Evolutionary conservation across 2,888 invertebrate species (phyloP), one percentile per base, ranked within the genome.

Genomic region (Zygothrica quintamaculata): DNA sequence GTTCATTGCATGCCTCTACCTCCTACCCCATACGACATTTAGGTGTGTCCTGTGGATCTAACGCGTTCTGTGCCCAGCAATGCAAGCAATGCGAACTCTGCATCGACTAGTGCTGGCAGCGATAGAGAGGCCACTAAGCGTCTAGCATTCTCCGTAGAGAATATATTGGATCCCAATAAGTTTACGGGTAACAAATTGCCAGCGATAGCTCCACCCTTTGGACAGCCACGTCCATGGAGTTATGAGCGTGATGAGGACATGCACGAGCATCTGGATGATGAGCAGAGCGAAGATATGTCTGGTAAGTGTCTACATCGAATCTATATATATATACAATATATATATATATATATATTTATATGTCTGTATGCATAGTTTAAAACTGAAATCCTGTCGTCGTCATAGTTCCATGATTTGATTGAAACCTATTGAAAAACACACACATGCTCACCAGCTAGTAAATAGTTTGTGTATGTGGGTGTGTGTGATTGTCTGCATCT

Each of bases 151-250:
- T 96, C 96, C 3, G 97, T 97, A 15, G 97, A 97, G 92, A 97
- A 97, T 88, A 97, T 97, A 71, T 92, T 97, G 75, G 97, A 97
- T 91, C 97, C 97, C 2, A 97, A 95, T 84, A 97, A 97, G 92
- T 97, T 97, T 90, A 97, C 96, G 18, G 96, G 96, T 25, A 91
- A 93, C 57, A 81, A 81, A 58, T 18, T 87, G 62, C 69, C 77
- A 36, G 88, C 72, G 1, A 61, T 75, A 18, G 59, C 64, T 15
- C 71, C 73, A 5, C 60, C 76, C 7, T 85, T 82, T 11, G 88
- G 88, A 2, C 75, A 91, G 88, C 74, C 90, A 43, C 73, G 91
- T 16, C 90, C 90, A 92, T 87, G 94, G 92, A 79, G 92, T 92
- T 88, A 92, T 84, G 84, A 92, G 88, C 82, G 90, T 5, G 90